These are phyloP conservation scores for Corythucha ciliata DNA, from an alignment of 2,888 invertebrate genomes.

Conservation along the genomic window DNA sequence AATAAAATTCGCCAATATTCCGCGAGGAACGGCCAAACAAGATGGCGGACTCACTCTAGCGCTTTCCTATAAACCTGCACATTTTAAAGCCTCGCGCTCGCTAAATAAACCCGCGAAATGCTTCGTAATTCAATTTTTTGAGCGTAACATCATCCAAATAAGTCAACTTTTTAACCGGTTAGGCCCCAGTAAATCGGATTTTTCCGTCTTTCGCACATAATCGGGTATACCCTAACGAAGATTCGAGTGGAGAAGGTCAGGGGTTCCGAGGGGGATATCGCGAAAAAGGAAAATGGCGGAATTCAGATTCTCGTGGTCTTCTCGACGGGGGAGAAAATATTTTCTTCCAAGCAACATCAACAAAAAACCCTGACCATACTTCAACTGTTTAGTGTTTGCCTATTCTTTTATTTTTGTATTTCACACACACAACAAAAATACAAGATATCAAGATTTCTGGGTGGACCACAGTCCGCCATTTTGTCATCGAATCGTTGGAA, in stretches of 20 bases:
- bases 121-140: too few species aligned
- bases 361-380: constrained; percentile 28
- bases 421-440: too few species aligned
- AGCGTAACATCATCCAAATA: too few species aligned
- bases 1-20: not conserved
- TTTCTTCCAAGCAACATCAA: constrained; percentile 14
- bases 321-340: constrained; percentile 11
- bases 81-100: constrained; percentile 19
- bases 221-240: constrained; percentile 16
- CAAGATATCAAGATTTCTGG: too few species aligned
- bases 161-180: not conserved
- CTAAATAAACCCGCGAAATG: not conserved
- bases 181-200: not conserved
- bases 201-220: not conserved
- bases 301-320: constrained; percentile 17
- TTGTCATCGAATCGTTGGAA: not conserved
- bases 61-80: constrained; percentile 16
- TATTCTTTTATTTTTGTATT: constrained; percentile 16
- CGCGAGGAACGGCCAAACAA: constrained; percentile 9
- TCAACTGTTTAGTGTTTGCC: constrained; percentile 27
- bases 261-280: too few species aligned
- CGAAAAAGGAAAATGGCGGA: constrained; percentile 23
- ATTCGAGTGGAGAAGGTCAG: constrained; percentile 25
- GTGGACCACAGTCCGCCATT: constrained; percentile 1
- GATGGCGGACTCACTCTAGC: constrained; percentile 20